Base-by-base conservation (phyloP, 2,888 invertebrate species). In the Hydrotaea cyrtoneurina region DNA sequence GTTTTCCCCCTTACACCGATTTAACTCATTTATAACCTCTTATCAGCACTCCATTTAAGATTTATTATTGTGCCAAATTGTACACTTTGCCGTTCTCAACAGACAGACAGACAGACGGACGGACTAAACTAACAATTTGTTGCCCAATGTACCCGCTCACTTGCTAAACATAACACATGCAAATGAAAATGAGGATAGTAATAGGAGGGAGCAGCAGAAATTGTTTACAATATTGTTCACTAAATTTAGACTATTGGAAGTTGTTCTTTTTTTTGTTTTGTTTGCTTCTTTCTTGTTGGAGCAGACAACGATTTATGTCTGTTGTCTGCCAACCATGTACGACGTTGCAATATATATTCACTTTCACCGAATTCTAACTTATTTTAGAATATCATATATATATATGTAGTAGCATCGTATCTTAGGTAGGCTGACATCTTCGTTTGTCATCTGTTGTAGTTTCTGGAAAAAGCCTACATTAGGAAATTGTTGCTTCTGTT, bases 201-300 rank as follows among this genome's bases (percentile, higher is more conserved):
- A 62, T 43, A 50, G 50, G 50, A 43, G 43, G 43, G n/a, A 50
- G 46, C 46, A 11, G 69, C 50, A 50, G 21, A 77, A 74, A 78
- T 66, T 3, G 46, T 31, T 62, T 66, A 55, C 69, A 26, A 57
- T 23, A 64, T 66, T 57, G 46, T 80, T 55, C 31, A 23, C 23
- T 80, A 76, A 53, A 23, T 76, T 66, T 77, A 53, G 26, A 74
- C 76, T 81, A 73, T 77, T 80, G 77, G 78, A 84, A 78, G 78
- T 81, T 78, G 10, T 39, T 8, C 10, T 13, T 2, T 39, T 39
- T 13, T 36, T 62, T 57, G 53, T 26, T 46, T 80, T 26, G 31
- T 66, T 46, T 11, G 4, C 43, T 17, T 21, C 31, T 31, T 31
- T 31, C 31, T 55, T 21, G 17, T 21, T 21, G 55, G 55, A 55